phyloP scores from a whole-genome alignment of 2,888 invertebrate genomes.

The Drosophila pegasa region DNA sequence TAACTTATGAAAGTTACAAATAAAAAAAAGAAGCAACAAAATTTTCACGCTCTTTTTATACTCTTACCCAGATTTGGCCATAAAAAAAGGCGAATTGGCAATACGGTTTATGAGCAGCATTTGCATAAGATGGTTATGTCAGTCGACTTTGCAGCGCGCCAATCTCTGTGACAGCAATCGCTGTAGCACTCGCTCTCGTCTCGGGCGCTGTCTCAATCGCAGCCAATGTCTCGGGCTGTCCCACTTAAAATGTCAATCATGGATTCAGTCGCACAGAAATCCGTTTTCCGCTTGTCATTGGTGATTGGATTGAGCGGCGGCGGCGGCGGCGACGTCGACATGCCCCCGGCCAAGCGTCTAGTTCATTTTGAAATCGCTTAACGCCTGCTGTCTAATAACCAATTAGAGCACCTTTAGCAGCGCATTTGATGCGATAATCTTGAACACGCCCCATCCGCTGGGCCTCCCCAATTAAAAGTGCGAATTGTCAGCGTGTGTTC shows the following conservation, averaged over 20 bases:
- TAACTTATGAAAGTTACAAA: background rate
- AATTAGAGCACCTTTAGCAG: slow-evolving; percentile 49
- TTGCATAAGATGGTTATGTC: slow-evolving; percentile 45
- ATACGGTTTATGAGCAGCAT: slow-evolving; percentile 23
- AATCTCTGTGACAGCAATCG: slow-evolving; percentile 9
- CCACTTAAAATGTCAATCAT: slow-evolving; percentile 67
- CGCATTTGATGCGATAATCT: slow-evolving; percentile 27
- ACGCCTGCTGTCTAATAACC: slow-evolving; percentile 41
- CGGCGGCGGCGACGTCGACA: slow-evolving; percentile 6
- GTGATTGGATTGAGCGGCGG: slow-evolving; percentile 46
- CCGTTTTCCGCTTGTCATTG: slow-evolving; percentile 74
- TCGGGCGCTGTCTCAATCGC: slow-evolving; percentile 1
- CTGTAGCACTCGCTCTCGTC: background rate
- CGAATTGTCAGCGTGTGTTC: slow-evolving; percentile 51
- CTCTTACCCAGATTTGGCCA: background rate
- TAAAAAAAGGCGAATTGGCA: slow-evolving; percentile 13
- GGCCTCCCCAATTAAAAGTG: slow-evolving; percentile 65
- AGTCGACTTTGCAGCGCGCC: slow-evolving; percentile 8
- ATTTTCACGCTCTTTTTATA: background rate
- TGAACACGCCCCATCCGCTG: slow-evolving; percentile 23
- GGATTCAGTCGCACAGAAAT: slow-evolving; percentile 66
- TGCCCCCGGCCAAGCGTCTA: background rate
- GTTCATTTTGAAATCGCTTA: slow-evolving; percentile 8
- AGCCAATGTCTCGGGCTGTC: slow-evolving; percentile 24
- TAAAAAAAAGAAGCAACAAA: background rate